Base-by-base conservation (phyloP, 1,140 invertebrate species). In the Rhizoglyphus robini region DNA sequence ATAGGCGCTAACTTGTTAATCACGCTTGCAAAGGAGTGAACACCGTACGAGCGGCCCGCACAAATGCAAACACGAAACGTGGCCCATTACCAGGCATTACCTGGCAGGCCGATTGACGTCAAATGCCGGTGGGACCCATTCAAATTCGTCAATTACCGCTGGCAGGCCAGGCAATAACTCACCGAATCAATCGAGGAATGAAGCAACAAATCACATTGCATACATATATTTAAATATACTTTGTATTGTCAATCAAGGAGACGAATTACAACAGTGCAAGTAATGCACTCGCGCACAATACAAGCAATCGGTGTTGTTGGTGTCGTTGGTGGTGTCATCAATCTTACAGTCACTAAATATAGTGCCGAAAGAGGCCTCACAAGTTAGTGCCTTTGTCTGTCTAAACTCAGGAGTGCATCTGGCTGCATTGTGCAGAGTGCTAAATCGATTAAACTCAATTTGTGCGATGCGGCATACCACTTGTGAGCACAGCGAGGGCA, bases 311-410 rank as follows among this genome's bases (percentile, higher is more conserved):
- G 8, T 41, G 51, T 32, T 54, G 20, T 15, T 8, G 8, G 51
- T 54, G 51, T 54, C 31, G 23, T n/a, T n/a, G n/a, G n/a, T n/a
- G n/a, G n/a, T n/a, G 23, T 54, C 51, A 54, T 54, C 23, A 54
- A 54, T 54, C 51, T 8, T 54, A 54, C 8, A 54, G 15, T 46
- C 15, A 46, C 41, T 46, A 46, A 46, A 46, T 46, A 46, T 46
- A 46, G 41, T 46, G 41, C 41, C 41, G 41, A 46, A 46, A 46
- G 41, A n/a, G n/a, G n/a, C n/a, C n/a, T n/a, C n/a, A n/a, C n/a
- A n/a, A n/a, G n/a, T n/a, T n/a, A n/a, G 41, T 15, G 23, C 41
- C 41, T n/a, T 46, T 46, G 18, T 15, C 41, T 51, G 23, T 13
- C 18, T 51, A 27, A 27, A 51, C 48, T 13, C 48, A 20, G 8